phyloP scores from a whole-genome alignment of 2,888 invertebrate species.

The Ormyrus pomaceus region DNA sequence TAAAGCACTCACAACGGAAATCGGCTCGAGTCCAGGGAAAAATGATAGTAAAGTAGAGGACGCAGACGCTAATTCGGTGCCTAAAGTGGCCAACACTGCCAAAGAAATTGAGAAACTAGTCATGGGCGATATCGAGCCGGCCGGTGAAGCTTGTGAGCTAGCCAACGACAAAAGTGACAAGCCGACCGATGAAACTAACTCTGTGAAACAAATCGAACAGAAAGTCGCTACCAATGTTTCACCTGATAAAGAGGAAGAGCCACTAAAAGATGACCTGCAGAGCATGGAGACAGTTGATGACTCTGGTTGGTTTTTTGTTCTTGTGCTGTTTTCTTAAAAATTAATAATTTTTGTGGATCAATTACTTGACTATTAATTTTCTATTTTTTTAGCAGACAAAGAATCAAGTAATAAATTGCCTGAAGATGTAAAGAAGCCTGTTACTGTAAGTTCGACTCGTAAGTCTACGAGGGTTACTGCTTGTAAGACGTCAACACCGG shows the following conservation, averaged over 20 bases:
- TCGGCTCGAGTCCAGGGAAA: conserved; percentile 44
- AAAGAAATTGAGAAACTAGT: conserved; percentile 75
- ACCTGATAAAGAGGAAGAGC: conserved; percentile 49
- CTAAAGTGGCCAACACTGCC: conserved; percentile 74
- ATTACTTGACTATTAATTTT: too few relatives aligned
- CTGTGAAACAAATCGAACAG: conserved; percentile 50
- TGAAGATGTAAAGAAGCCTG: conserved; percentile 42
- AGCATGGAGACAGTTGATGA: conserved; percentile 38
- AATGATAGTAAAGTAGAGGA: conserved; percentile 65
- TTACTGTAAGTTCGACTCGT: conserved; percentile 20
- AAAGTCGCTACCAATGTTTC: conserved; percentile 34
- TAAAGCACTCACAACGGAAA: conserved; percentile 22
- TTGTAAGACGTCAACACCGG: conserved; percentile 5
- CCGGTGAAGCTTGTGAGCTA: conserved; percentile 63
- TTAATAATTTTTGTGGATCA: too few relatives aligned
- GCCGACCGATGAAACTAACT: not conserved
- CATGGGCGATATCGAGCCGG: conserved; percentile 72
- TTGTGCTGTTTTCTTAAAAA: too few relatives aligned
- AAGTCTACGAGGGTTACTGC: conserved; percentile 46
- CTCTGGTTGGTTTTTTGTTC: conserved; percentile 14
- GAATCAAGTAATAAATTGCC: conserved; percentile 12
- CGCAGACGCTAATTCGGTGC: conserved; percentile 68
- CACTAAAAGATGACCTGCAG: conserved; percentile 12
- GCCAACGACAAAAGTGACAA: conserved; percentile 58
- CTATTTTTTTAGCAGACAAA: conserved; percentile 10